Evolutionary conservation across 2,888 invertebrate genomes (phyloP), one percentile per base, ranked within the genome.

Genomic region (Eilema sororculum): DNA sequence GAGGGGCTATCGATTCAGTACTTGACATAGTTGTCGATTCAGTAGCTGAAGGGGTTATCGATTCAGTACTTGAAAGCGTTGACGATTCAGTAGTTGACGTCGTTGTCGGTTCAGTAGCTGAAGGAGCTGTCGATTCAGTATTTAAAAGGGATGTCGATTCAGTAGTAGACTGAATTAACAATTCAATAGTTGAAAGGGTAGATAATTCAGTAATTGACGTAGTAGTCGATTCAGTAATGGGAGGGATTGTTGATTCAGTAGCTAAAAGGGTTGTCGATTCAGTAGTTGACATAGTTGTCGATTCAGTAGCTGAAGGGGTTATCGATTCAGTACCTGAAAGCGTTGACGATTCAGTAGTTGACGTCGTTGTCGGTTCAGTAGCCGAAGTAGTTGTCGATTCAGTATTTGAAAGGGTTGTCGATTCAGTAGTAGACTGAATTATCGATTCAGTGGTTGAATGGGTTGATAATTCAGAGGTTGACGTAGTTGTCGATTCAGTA

Each of bases 401-500:
- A 46, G 46, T 46, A 46, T 1, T 6, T 20, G 20, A 46, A 5
- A 5, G 20, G 5, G 46, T 6, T 46, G 20, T 6, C 46, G 20
- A 6, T 46, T 46, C 46, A 46, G 46, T 46, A 46, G 16, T 3
- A 4, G 16, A 41, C 1, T 2, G 13, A 41, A 13, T 41, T 16
- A 16, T 16, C 16, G 41, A 41, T 41, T 41, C 41, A 41, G 41
- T 41, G 16, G 6, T 6, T 46, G 46, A 46, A 46, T 1, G 5
- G 5, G 46, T 46, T 5, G 6, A 13, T 13, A 20, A 46, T 20
- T 46, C 46, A 5, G 46, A 20, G 20, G 46, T 20, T 46, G 46
- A 46, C 5, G 46, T 4, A 5, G 20, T 46, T n/a, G 52, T 8
- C n/a, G 76, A 72, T 41, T 78, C 82, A 2, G 83, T 84, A 10